Evolutionary conservation across 2,888 invertebrate genomes (phyloP).

Genomic region (Chrysodeixis includens): DNA sequence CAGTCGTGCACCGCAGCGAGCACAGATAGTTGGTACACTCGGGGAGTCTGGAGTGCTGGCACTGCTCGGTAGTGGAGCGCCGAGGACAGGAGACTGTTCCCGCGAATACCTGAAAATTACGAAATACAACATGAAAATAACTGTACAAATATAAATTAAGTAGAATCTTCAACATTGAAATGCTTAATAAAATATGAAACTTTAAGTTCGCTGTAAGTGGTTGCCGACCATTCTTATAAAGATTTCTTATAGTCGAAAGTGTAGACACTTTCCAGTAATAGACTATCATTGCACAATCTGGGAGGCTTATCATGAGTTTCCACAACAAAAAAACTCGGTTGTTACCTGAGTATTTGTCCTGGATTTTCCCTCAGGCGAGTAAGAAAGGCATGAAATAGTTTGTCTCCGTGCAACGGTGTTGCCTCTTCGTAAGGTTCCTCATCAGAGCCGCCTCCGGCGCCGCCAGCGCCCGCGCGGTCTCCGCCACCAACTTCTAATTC

Average conservation of each 20-base stretch:
- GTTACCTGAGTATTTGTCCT: constrained; percentile 94
- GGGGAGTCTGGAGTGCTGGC: constrained; percentile 73
- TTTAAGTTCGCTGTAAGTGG: too few relatives aligned
- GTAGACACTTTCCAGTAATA: too few relatives aligned
- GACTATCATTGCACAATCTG: too few relatives aligned
- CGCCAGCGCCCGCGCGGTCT: constrained; percentile 65
- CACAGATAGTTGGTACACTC: constrained; percentile 85
- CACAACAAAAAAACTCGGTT: too few relatives aligned
- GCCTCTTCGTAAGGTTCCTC: constrained; percentile 94
- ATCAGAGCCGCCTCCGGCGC: constrained; percentile 70
- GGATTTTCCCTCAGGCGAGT: constrained; percentile 93
- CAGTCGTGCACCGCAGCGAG: constrained; percentile 92
- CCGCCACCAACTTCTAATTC: constrained; percentile 73
- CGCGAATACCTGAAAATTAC: constrained; percentile 91
- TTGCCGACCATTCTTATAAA: too few relatives aligned
- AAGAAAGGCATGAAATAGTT: constrained; percentile 94
- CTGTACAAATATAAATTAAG: background rate
- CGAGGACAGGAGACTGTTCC: constrained; percentile 91
- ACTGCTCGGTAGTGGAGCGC: constrained; percentile 90
- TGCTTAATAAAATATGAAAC: too few relatives aligned
- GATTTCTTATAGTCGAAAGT: too few relatives aligned
- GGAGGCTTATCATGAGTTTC: too few relatives aligned
- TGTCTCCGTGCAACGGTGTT: constrained; percentile 94
- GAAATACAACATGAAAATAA: background rate
- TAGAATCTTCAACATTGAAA: too few relatives aligned